A percentile compares a stretch with the other conserved stretches of the same genome.
Evolutionary conservation across 1,140 invertebrate species (phyloP).

Genomic region (Leptopilina clavipes): DNA sequence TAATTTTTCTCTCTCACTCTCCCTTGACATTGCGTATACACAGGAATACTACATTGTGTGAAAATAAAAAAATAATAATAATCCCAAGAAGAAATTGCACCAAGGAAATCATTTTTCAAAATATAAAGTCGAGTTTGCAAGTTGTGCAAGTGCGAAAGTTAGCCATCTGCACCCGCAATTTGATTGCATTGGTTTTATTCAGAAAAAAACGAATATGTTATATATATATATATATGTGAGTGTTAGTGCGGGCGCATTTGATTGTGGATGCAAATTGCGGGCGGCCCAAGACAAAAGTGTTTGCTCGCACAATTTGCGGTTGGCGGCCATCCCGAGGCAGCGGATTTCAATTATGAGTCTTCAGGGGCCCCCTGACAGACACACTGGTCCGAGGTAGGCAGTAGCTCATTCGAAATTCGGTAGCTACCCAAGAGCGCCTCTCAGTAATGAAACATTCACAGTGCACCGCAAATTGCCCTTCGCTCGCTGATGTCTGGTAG

Average conservation of each 20-base stretch:
- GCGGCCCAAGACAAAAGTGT: slow-evolving; percentile 70
- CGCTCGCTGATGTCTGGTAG: slow-evolving; percentile 46
- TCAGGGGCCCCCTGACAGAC: slow-evolving; percentile 60
- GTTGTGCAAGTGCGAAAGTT: slow-evolving; percentile 24
- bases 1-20: no score
- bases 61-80: no score
- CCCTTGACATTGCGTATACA: no score
- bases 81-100: no score
- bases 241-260: slow-evolving; percentile 44
- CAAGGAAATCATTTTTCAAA: slow-evolving; percentile 23
- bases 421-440: slow-evolving; percentile 68
- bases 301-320: slow-evolving; percentile 73
- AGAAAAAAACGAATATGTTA: slow-evolving; percentile 7
- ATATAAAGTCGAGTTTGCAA: not conserved
- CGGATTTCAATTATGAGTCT: slow-evolving; percentile 74
- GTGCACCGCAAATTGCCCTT: slow-evolving; percentile 72
- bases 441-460: slow-evolving; percentile 74
- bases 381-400: slow-evolving; percentile 53
- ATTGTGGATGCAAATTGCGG: slow-evolving; percentile 67
- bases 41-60: no score
- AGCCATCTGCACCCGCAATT: slow-evolving; percentile 17
- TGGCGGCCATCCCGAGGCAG: slow-evolving; percentile 62
- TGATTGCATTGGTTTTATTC: not conserved
- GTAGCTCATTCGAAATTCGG: slow-evolving; percentile 75
- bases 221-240: not conserved